phyloP scores from a whole-genome alignment of 2,797 vertebrate species.

The Amphiprion clarkii region DNA sequence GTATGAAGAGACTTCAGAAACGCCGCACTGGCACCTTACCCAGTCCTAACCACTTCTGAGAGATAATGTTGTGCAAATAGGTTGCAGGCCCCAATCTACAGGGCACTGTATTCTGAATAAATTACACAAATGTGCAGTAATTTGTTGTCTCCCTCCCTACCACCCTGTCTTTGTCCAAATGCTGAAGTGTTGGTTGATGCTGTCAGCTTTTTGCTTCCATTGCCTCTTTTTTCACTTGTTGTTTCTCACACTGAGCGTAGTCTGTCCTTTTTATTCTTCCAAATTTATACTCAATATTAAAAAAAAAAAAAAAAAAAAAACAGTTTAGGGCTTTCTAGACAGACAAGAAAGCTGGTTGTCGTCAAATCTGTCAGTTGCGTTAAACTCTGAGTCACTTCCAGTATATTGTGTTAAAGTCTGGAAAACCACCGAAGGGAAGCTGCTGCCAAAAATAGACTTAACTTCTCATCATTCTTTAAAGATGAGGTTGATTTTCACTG shows the following conservation, averaged over 20 bases:
- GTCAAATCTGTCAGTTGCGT: slow-evolving; percentile 18
- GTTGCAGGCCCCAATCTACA: slow-evolving; percentile 84
- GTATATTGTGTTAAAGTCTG: slow-evolving; percentile 14
- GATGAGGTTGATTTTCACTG: slow-evolving; percentile 56
- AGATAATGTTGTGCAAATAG: slow-evolving; percentile 85
- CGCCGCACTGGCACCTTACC: slow-evolving; percentile 64
- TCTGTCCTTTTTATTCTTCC: neutral
- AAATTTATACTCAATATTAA: neutral
- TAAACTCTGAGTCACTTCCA: slow-evolving; percentile 18
- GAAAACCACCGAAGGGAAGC: slow-evolving; percentile 19
- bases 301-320: neutral
- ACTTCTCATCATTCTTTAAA: slow-evolving; percentile 21
- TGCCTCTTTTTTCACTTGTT: slow-evolving; percentile 16
- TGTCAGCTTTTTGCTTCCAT: slow-evolving; percentile 39
- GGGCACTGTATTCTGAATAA: slow-evolving; percentile 82
- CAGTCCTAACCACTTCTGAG: slow-evolving; percentile 74
- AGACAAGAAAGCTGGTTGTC: slow-evolving; percentile 15
- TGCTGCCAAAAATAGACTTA: slow-evolving; percentile 42
- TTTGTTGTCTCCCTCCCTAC: slow-evolving; percentile 77
- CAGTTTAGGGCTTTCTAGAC: neutral
- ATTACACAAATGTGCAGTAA: slow-evolving; percentile 85
- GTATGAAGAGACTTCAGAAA: slow-evolving; percentile 58
- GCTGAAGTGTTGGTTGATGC: slow-evolving; percentile 52
- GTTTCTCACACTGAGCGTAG: slow-evolving; percentile 1
- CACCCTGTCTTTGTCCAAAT: slow-evolving; percentile 70